phyloP scores from a whole-genome alignment of 2,113 vertebrate genomes.

The Chitala chitala region DNA sequence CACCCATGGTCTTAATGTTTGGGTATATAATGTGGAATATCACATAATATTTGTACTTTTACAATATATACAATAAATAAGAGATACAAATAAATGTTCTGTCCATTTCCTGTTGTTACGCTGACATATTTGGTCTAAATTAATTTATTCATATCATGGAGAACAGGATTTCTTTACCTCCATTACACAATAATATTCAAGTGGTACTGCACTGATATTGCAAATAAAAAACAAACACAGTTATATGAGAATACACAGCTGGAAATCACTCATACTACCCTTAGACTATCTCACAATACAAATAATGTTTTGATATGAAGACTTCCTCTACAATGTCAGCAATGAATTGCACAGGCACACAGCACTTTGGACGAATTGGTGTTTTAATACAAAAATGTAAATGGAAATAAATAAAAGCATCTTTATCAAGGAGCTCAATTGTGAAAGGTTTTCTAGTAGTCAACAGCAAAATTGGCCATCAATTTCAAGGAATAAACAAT shows the following conservation, averaged over 20 bases:
- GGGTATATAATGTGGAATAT: slow-evolving; percentile 26
- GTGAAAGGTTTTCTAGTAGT: not conserved
- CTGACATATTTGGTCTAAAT: not conserved
- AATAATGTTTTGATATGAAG: slow-evolving; percentile 1
- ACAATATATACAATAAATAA: slow-evolving; percentile 32
- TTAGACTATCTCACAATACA: not conserved
- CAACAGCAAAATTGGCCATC: too few species aligned
- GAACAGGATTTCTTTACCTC: not conserved
- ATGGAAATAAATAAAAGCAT: not conserved
- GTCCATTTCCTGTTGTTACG: slow-evolving; percentile 25
- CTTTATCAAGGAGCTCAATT: not conserved
- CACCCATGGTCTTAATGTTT: slow-evolving; percentile 1
- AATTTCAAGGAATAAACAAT: not conserved
- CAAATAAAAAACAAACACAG: slow-evolving; percentile 14
- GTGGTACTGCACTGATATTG: not conserved
- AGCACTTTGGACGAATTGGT: not conserved
- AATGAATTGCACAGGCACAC: not conserved
- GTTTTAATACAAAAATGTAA: not conserved
- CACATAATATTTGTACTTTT: slow-evolving; percentile 15
- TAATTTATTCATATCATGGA: not conserved
- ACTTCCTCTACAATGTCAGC: not conserved
- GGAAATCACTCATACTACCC: not conserved
- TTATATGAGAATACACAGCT: slow-evolving; percentile 14
- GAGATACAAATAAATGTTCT: slow-evolving; percentile 31
- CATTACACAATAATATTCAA: not conserved